Evolutionary conservation across 2,888 invertebrate genomes (phyloP).

Genomic region (Chironomus tentans): DNA sequence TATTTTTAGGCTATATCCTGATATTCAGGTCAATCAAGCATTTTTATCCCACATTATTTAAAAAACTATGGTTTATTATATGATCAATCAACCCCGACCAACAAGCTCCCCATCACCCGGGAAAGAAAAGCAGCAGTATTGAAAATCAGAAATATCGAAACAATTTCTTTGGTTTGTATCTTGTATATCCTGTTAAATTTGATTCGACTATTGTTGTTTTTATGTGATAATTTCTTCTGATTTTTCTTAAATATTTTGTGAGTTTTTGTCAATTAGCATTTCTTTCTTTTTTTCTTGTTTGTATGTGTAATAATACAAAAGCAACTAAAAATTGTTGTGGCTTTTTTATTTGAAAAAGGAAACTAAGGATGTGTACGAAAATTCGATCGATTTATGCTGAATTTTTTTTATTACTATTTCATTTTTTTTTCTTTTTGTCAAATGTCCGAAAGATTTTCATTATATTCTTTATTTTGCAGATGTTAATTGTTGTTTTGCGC

Average conservation of each 20-base stretch:
- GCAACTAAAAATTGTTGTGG: not conserved
- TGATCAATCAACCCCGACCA: too few species aligned
- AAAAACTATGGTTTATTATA: too few species aligned
- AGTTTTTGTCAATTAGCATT: not conserved
- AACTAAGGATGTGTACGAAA: conserved; percentile 15
- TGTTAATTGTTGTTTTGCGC: not conserved
- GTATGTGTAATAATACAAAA: conserved; percentile 4
- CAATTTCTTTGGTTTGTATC: not conserved
- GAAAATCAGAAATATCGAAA: not conserved
- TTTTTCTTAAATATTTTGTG: not conserved
- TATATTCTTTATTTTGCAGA: conserved; percentile 7
- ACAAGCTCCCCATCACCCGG: too few species aligned
- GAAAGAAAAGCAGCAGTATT: too few species aligned
- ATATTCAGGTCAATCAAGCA: too few species aligned
- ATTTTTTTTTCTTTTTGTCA: not conserved
- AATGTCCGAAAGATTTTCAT: conserved; percentile 5
- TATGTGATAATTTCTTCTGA: not conserved
- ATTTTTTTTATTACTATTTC: not conserved
- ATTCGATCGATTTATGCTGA: not conserved
- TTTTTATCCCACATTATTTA: too few species aligned
- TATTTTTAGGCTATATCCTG: too few species aligned
- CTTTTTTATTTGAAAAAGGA: not conserved
- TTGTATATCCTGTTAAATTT: not conserved
- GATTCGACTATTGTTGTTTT: not conserved
- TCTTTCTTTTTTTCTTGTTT: not conserved